A percentile compares a stretch with the other conserved stretches of the same genome.
Conservation (phyloP, 2,113 vertebrate species). For the Coreoperca whiteheadi region DNA sequence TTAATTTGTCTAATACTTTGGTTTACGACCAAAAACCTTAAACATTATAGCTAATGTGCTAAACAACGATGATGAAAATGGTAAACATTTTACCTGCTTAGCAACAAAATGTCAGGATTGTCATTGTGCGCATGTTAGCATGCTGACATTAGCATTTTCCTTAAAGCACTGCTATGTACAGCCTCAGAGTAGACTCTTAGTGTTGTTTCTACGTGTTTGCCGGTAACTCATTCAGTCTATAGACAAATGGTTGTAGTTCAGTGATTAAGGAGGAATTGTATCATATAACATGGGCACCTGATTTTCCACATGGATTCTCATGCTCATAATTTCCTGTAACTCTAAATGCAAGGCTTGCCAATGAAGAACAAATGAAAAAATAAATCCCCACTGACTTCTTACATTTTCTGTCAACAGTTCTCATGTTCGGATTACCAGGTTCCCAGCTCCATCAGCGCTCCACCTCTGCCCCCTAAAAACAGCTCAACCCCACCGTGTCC, state of each 20-base stretch:
- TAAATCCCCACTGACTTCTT: not conserved
- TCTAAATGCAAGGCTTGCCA: not conserved
- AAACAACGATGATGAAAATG: not conserved
- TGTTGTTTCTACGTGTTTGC: not conserved
- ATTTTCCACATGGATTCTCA: not conserved
- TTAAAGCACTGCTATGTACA: no score
- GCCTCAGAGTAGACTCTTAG: not conserved
- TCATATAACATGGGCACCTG: not conserved
- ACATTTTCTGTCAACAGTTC: conserved; percentile 47
- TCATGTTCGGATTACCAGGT: conserved; percentile 71
- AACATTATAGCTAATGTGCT: not conserved
- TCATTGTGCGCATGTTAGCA: not conserved
- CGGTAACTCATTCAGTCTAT: not conserved
- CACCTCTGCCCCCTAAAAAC: conserved; percentile 76
- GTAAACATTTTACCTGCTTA: not conserved
- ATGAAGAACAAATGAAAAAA: not conserved
- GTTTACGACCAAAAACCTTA: no score
- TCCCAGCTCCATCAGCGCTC: conserved; percentile 47
- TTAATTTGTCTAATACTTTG: not conserved
- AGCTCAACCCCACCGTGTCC: conserved; percentile 16
- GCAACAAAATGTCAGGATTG: no score
- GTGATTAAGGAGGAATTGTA: not conserved
- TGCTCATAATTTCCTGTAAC: not conserved
- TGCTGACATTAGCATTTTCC: not conserved
- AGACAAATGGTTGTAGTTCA: not conserved